phyloP scores from a whole-genome alignment of 2,888 invertebrate genomes.

The Galerucella nymphaeae region DNA sequence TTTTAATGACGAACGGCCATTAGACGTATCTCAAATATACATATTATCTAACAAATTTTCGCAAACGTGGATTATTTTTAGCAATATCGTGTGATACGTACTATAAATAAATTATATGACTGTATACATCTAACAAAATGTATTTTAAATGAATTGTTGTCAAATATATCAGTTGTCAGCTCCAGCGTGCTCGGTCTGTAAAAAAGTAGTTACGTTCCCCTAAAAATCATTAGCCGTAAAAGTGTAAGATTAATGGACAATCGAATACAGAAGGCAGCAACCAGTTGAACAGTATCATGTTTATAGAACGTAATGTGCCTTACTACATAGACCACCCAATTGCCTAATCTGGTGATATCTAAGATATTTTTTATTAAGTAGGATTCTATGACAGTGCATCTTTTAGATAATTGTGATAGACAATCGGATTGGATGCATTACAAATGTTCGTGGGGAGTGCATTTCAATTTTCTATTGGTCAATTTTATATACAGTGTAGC shows the following conservation, averaged over 20 bases:
- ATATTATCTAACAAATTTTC: too few relatives aligned
- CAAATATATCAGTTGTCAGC: constrained; percentile 2
- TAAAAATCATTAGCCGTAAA: constrained; percentile 1
- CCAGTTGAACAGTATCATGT: constrained; percentile 4
- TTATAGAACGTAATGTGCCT: constrained; percentile 4
- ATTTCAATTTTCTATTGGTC: background rate
- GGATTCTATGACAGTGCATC: constrained; percentile 24
- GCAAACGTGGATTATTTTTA: background rate
- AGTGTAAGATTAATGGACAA: constrained; percentile 12
- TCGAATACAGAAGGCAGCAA: constrained; percentile 15
- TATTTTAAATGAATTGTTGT: background rate
- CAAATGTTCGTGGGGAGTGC: background rate
- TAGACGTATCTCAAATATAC: too few relatives aligned
- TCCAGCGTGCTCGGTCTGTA: background rate
- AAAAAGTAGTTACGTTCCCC: constrained; percentile 1
- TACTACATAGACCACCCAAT: constrained; percentile 24
- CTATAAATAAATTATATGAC: background rate
- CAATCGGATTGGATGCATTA: constrained; percentile 2
- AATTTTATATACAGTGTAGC: background rate
- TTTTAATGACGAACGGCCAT: too few relatives aligned
- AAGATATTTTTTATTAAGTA: constrained; percentile 24
- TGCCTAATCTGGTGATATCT: constrained; percentile 26
- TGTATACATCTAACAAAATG: background rate
- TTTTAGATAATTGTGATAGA: constrained; percentile 17
- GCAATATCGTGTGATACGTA: too few relatives aligned